Percentiles rank a stretch among this genome's conserved stretches.
Conservation (phyloP, 2,113 vertebrate species). For the Atherinomorus stipes region DNA sequence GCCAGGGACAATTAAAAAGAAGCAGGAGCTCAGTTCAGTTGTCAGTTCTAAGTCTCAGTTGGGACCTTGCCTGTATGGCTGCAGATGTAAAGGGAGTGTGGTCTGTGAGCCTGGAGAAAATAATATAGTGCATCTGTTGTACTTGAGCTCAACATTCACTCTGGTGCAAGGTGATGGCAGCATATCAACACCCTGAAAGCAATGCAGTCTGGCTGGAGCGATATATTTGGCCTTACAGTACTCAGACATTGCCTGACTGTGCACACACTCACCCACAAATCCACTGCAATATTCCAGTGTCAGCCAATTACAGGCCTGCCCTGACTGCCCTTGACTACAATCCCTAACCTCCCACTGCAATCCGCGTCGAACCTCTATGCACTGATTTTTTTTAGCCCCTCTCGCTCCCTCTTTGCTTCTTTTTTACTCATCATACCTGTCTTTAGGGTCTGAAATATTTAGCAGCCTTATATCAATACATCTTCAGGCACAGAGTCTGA, state of each 20-base stretch:
- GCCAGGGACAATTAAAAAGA: conserved; percentile 74
- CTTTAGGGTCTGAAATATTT: conserved; percentile 80
- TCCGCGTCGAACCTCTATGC: conserved; percentile 76
- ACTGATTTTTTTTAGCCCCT: conserved; percentile 21
- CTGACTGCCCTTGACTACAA: conserved; percentile 74
- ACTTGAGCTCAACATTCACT: conserved; percentile 64
- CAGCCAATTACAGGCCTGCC: conserved; percentile 77
- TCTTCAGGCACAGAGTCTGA: conserved; percentile 67
- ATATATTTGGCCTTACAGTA: conserved; percentile 61
- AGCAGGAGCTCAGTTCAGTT: conserved; percentile 64
- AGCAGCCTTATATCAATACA: conserved; percentile 76
- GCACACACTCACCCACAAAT: conserved; percentile 31
- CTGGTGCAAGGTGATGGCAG: conserved; percentile 57
- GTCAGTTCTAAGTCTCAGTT: conserved; percentile 54
- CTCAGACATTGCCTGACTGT: conserved; percentile 51
- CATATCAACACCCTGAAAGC: conserved; percentile 60
- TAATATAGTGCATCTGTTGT: conserved; percentile 54
- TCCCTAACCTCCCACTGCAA: conserved; percentile 65
- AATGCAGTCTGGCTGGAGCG: conserved; percentile 47
- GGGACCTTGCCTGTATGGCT: conserved; percentile 41
- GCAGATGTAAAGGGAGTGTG: conserved; percentile 23
- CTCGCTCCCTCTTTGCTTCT: conserved; percentile 47
- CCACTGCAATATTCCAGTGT: conserved; percentile 54
- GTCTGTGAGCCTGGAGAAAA: conserved; percentile 46
- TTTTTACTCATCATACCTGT: conserved; percentile 44